Evolutionary conservation across 1,140 invertebrate species (phyloP).

Genomic region (Panonychus citri): DNA sequence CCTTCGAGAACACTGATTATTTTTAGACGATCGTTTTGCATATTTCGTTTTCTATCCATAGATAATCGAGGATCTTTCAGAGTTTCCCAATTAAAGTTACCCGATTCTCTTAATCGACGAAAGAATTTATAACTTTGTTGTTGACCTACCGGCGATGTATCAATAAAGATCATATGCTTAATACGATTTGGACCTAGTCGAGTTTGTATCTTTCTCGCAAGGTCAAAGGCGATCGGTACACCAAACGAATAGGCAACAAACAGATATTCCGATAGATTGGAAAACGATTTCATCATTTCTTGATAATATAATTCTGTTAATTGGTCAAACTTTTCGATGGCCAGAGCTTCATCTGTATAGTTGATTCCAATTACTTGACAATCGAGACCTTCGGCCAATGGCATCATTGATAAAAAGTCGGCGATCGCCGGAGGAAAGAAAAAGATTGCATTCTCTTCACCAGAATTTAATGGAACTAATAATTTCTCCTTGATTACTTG

Average conservation of each 20-base stretch:
- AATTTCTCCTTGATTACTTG: not conserved
- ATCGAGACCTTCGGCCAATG: conserved; percentile 39
- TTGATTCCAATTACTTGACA: conserved; percentile 70
- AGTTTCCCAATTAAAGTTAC: not conserved
- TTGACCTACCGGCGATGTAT: not conserved
- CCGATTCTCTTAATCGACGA: not conserved
- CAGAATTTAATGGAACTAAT: conserved; percentile 10
- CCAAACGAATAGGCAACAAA: conserved; percentile 86
- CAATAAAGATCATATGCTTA: not conserved
- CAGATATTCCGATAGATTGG: conserved; percentile 29
- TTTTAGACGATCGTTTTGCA: not conserved
- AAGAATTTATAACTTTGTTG: not conserved
- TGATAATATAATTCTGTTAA: conserved; percentile 54
- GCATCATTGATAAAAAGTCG: conserved; percentile 34
- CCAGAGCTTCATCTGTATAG: conserved; percentile 40
- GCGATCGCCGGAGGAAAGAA: conserved; percentile 82
- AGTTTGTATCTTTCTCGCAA: conserved; percentile 24
- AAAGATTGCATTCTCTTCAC: conserved; percentile 33
- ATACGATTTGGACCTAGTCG: not conserved
- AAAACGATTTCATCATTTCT: not conserved
- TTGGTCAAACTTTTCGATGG: conserved; percentile 33
- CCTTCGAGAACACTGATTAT: not conserved
- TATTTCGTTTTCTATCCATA: not conserved
- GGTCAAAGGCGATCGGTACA: conserved; percentile 70
- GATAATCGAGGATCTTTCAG: not conserved